Evolutionary conservation across 2,797 vertebrate species (phyloP).

Genomic region (Lacerta viridis): DNA sequence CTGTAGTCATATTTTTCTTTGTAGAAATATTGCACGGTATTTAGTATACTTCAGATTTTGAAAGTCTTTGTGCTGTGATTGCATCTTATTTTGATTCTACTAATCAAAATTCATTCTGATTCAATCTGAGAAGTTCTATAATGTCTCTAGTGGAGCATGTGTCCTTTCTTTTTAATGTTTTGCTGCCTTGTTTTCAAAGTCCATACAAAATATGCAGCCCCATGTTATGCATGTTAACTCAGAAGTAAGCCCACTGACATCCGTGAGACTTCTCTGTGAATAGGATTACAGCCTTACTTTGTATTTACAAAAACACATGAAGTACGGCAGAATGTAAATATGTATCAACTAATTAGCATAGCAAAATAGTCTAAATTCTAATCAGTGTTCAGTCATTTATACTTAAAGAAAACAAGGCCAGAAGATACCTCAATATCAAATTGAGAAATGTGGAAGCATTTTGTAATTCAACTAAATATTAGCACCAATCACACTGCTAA

Average conservation of each 20-base stretch:
- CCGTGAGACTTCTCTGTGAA: not conserved
- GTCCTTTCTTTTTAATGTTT: conserved; percentile 65
- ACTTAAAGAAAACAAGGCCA: conserved; percentile 65
- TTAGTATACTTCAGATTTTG: conserved; percentile 60
- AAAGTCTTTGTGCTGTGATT: conserved; percentile 68
- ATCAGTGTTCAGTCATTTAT: conserved; percentile 53
- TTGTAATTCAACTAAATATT: not conserved
- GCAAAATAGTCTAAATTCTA: conserved; percentile 1
- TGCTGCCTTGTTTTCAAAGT: conserved; percentile 66
- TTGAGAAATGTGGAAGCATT: conserved; percentile 14
- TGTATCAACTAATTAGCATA: conserved; percentile 37
- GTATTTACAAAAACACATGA: conserved; percentile 46
- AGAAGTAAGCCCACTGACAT: not conserved
- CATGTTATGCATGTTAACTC: not conserved
- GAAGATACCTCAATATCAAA: not conserved
- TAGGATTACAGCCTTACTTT: conserved; percentile 1
- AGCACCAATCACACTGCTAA: no score
- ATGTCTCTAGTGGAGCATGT: conserved; percentile 70
- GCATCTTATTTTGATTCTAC: conserved; percentile 66
- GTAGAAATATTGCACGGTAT: conserved; percentile 79
- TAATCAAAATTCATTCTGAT: conserved; percentile 76
- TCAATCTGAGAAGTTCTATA: conserved; percentile 62
- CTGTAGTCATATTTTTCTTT: conserved; percentile 61
- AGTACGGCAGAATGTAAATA: conserved; percentile 41
- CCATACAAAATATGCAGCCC: conserved; percentile 39